Conservation (phyloP, 2,888 invertebrate species). For the Elaeidobius kamerunicus region DNA sequence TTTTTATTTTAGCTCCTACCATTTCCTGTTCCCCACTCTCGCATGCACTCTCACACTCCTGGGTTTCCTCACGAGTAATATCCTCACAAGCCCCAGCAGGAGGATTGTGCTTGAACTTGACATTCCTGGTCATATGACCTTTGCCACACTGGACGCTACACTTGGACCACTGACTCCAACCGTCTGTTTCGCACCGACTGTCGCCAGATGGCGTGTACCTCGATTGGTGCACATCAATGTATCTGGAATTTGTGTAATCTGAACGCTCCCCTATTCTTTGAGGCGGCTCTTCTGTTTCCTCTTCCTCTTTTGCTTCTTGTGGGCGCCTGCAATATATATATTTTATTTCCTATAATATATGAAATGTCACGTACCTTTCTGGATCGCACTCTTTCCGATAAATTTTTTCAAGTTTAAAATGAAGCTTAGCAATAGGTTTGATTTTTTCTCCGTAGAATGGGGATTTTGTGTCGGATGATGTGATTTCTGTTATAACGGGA, state of each 20-base stretch:
- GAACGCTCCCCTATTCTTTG: too few species aligned
- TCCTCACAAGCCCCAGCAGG: constrained; percentile 56
- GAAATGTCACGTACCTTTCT: constrained; percentile 8
- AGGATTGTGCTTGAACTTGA: constrained; percentile 56
- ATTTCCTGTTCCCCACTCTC: constrained; percentile 38
- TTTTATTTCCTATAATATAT: too few species aligned
- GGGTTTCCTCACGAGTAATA: constrained; percentile 47
- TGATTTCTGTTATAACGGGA: constrained; percentile 70
- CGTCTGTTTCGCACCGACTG: constrained; percentile 59
- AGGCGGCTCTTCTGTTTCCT: constrained; percentile 39
- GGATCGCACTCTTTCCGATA: constrained; percentile 70
- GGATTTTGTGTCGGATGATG: constrained; percentile 77
- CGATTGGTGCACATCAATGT: too few species aligned
- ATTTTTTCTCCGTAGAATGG: constrained; percentile 86
- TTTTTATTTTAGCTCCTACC: too few species aligned
- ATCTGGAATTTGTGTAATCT: too few species aligned
- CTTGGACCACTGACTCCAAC: constrained; percentile 71
- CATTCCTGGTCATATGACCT: constrained; percentile 59
- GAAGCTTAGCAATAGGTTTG: constrained; percentile 81
- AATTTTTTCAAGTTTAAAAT: constrained; percentile 71
- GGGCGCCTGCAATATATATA: neutral
- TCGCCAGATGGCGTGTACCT: neutral
- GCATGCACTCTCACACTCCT: constrained; percentile 45
- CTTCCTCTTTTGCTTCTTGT: constrained; percentile 9
- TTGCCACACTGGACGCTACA: constrained; percentile 67